Evolutionary conservation across 2,888 invertebrate species (phyloP).

Genomic region (Pristionchus arcanus): DNA sequence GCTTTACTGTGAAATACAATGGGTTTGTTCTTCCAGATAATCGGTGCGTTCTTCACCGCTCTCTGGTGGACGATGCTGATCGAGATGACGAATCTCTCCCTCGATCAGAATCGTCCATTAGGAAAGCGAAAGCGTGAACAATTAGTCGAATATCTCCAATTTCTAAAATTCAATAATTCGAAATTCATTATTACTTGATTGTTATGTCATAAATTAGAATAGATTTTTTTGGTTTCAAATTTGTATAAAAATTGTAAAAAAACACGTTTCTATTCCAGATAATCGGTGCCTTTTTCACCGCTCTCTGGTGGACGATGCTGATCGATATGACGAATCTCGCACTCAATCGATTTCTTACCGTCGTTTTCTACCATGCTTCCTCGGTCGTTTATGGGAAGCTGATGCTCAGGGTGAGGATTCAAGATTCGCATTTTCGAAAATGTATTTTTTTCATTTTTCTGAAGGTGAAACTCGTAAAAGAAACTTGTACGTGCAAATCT

Average conservation of each 20-base stretch:
- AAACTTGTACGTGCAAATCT: background rate
- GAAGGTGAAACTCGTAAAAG: background rate
- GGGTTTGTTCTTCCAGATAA: background rate
- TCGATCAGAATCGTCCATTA: constrained; percentile 9
- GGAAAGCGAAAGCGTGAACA: too few species aligned
- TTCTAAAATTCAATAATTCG: too few species aligned
- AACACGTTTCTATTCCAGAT: constrained; percentile 34
- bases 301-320: constrained; percentile 42
- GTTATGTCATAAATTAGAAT: too few species aligned
- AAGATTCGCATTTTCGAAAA: background rate
- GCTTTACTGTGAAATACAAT: too few species aligned
- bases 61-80: constrained; percentile 49
- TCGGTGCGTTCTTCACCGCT: constrained; percentile 30
- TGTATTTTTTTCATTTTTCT: too few species aligned
- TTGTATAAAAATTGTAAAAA: too few species aligned
- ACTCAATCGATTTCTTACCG: constrained; percentile 44
- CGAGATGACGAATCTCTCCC: constrained; percentile 29
- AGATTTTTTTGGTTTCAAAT: too few species aligned
- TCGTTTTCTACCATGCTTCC: background rate
- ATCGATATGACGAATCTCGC: constrained; percentile 36
- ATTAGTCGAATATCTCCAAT: too few species aligned
- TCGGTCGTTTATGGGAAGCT: background rate
- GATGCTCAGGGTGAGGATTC: background rate
- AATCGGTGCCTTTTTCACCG: constrained; percentile 38
- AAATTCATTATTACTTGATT: too few species aligned